Percentiles rank a stretch among this genome's conserved stretches.
Conservation (phyloP, 2,113 vertebrate species). For the Oryzias javanicus region DNA sequence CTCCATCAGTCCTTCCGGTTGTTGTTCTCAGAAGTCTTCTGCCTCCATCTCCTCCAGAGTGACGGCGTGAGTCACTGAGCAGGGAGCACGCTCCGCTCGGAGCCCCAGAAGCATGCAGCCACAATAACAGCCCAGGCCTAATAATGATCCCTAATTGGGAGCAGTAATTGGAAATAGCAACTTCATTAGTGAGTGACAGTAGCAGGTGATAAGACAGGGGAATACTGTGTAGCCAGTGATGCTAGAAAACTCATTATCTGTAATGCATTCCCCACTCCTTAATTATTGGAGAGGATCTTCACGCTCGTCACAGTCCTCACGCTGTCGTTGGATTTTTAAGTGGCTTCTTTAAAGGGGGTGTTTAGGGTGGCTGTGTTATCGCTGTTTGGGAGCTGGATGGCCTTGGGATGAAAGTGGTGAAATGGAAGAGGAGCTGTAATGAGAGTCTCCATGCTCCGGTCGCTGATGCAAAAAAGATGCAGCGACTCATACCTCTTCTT, state of each 20-base stretch:
- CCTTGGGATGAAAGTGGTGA: constrained; percentile 57
- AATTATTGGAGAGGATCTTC: constrained; percentile 70
- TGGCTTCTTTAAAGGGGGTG: constrained; percentile 49
- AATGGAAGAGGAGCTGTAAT: constrained; percentile 57
- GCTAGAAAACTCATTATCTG: constrained; percentile 72
- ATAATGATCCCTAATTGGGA: constrained; percentile 73
- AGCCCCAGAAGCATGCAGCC: constrained; percentile 27
- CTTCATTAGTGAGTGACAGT: constrained; percentile 77
- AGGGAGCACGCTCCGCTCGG: neutral
- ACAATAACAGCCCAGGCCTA: constrained; percentile 49
- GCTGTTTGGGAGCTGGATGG: constrained; percentile 55
- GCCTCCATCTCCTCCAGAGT: neutral
- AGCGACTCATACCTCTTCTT: constrained; percentile 24
- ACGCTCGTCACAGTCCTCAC: constrained; percentile 32
- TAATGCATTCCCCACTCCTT: constrained; percentile 56
- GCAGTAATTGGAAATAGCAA: constrained; percentile 76
- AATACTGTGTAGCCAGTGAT: constrained; percentile 67
- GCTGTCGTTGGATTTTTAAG: constrained; percentile 51
- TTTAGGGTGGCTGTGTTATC: constrained; percentile 55
- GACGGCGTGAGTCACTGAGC: constrained; percentile 17
- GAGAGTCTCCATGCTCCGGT: constrained; percentile 46
- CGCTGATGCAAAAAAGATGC: constrained; percentile 58
- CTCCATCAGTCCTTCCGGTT: too few species aligned
- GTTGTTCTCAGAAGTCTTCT: constrained; percentile 3
- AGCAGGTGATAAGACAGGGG: constrained; percentile 75